These are phyloP conservation scores for Limonius californicus DNA, from an alignment of 1,140 invertebrate genomes.

Conservation along the genomic window DNA sequence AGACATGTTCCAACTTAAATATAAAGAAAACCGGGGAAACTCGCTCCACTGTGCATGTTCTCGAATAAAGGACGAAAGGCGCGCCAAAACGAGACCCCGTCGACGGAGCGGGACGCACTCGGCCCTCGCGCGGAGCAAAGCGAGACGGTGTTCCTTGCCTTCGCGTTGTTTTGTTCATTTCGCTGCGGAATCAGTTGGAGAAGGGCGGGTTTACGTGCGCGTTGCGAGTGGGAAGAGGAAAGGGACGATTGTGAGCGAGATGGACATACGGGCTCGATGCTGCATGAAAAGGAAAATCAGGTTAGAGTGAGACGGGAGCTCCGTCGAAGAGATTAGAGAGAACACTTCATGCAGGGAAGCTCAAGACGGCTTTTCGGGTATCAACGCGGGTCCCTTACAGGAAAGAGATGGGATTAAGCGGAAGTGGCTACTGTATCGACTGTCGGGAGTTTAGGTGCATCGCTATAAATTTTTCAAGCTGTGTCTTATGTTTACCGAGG, in stretches of 20 bases:
- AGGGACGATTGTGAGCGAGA: too few species aligned
- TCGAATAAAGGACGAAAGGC: neutral
- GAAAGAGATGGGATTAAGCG: constrained; percentile 1
- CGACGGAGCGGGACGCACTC: neutral
- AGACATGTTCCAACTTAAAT: constrained; percentile 30
- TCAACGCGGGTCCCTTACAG: neutral
- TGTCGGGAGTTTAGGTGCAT: neutral
- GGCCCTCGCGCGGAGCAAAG: neutral
- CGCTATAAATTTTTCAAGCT: neutral
- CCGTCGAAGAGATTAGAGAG: neutral
- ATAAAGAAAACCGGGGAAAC: constrained; percentile 28
- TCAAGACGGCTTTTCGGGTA: constrained; percentile 9
- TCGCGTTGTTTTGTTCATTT: too few species aligned
- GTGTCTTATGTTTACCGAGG: neutral
- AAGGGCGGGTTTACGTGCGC: too few species aligned
- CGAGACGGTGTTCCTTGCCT: too few species aligned
- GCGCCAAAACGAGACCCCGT: neutral
- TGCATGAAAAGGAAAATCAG: neutral
- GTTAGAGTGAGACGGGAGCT: neutral
- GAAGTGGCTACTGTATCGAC: constrained; percentile 11
- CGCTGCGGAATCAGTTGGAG: too few species aligned
- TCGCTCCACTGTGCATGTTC: neutral
- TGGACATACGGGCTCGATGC: neutral
- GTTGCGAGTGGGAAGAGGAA: too few species aligned
- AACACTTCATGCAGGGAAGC: constrained; percentile 4